Evolutionary conservation across 1,140 invertebrate species (phyloP), one percentile per base, ranked within the genome.

Genomic region (Drosophila persimilis): DNA sequence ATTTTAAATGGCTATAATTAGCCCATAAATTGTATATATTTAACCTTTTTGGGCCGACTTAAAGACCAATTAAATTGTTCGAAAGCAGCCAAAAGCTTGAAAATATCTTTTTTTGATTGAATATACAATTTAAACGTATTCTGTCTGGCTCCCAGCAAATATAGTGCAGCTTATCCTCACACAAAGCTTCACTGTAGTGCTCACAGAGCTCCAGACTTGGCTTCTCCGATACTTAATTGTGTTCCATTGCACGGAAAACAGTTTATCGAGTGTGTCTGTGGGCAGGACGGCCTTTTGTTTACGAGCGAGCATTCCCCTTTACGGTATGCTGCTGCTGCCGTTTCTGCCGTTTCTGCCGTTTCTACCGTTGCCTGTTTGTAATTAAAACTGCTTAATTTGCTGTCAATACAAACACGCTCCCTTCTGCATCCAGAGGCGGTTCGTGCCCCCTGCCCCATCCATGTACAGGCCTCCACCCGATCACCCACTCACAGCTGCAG

Each of bases 311-410:
- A 9, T 11, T 31, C 46, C 62, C 3, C 39, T 52, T 48, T 43
- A 15, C 31, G 46, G 44, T 35, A 29, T 8, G 9, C 13, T 5
- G 43, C 41, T 50, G 50, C 29, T 35, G 31, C 47, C 0, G 9
- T 17, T 17, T 17, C n/a, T 8, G 43, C 41, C 46, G 50, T 17
- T 35, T n/a, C 29, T 35, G 31, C 47, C 0, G 9, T 17, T 17
- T 17, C n/a, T 8, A 29, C 41, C 46, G 50, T 17, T 35, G 31
- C 47, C 45, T 48, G 61, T 73, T 58, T 78, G 75, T 78, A 78
- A 78, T 78, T 78, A 78, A 78, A 79, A 69, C 58, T 63, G 75
- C 51, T 79, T 79, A 79, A 79, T 69, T 62, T 69, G 55, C 69
- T 63, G 62, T 67, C 72, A 69, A 53, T 45, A 60, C 35, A 64